Evolutionary conservation across 1,140 invertebrate species (phyloP).

Genomic region (Listronotus bonariensis): DNA sequence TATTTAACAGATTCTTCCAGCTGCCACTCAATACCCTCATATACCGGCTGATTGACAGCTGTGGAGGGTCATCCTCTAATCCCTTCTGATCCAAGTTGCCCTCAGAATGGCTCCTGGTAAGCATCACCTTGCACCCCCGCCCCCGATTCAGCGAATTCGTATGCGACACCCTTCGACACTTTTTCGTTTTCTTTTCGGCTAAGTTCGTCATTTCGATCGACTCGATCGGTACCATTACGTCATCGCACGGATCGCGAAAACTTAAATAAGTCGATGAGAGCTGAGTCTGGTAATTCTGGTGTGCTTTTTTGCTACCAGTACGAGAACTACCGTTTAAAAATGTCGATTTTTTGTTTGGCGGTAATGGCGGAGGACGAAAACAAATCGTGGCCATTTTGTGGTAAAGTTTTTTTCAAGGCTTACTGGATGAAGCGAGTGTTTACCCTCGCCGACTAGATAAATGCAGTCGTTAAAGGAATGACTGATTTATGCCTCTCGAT

Average conservation of each 20-base stretch:
- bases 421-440: no score
- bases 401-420: no score
- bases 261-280: constrained; percentile 54
- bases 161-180: constrained; percentile 43
- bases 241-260: constrained; percentile 53
- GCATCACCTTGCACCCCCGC: constrained; percentile 34
- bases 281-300: constrained; percentile 40
- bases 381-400: constrained; percentile 53
- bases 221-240: constrained; percentile 40
- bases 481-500: no score
- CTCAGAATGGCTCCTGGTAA: constrained; percentile 52
- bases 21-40: constrained; percentile 65
- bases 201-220: constrained; percentile 25
- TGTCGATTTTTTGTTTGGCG: constrained; percentile 52
- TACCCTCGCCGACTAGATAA: no score
- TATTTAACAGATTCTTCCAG: constrained; percentile 68
- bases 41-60: constrained; percentile 63
- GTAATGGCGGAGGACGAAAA: constrained; percentile 54
- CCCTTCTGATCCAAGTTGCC: constrained; percentile 50
- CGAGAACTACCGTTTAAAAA: not conserved
- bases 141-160: constrained; percentile 48
- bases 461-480: no score
- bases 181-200: constrained; percentile 30
- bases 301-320: constrained; percentile 20
- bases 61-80: constrained; percentile 42